Evolutionary conservation across 1,140 invertebrate genomes (phyloP).

Genomic region (Tachypleus tridentatus): DNA sequence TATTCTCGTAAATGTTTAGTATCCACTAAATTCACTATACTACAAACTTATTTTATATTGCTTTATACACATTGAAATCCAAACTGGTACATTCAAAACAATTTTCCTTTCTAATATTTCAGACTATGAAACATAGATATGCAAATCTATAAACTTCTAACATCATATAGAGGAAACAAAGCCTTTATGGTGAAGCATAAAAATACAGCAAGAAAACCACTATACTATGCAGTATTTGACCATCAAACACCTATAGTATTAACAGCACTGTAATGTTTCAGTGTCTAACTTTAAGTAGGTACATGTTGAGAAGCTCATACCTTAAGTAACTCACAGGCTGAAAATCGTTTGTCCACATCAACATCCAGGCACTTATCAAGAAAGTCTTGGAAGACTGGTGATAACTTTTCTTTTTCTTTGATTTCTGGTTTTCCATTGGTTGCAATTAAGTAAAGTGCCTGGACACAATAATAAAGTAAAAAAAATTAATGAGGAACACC

Average conservation of each 20-base stretch:
- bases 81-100: no score
- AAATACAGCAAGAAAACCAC: not conserved
- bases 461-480: not conserved
- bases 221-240: not conserved
- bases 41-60: no score
- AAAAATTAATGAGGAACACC: not conserved
- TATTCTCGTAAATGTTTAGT: no score
- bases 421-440: conserved; percentile 88
- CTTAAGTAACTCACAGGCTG: conserved; percentile 61
- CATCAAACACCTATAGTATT: no score
- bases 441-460: conserved; percentile 91
- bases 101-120: no score
- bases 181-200: not conserved
- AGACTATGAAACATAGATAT: no score
- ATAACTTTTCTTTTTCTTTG: conserved; percentile 67
- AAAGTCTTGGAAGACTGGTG: conserved; percentile 44
- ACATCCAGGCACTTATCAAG: conserved; percentile 64
- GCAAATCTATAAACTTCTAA: no score
- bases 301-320: conserved; percentile 1
- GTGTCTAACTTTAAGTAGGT: no score
- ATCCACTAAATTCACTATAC: no score
- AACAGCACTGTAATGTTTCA: no score
- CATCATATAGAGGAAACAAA: no score
- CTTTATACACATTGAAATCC: no score
- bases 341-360: conserved; percentile 73